Percentiles rank a stretch among this genome's conserved stretches.
Evolutionary conservation across 2,113 vertebrate species (phyloP).

Genomic region (Amphiprion ocellaris): DNA sequence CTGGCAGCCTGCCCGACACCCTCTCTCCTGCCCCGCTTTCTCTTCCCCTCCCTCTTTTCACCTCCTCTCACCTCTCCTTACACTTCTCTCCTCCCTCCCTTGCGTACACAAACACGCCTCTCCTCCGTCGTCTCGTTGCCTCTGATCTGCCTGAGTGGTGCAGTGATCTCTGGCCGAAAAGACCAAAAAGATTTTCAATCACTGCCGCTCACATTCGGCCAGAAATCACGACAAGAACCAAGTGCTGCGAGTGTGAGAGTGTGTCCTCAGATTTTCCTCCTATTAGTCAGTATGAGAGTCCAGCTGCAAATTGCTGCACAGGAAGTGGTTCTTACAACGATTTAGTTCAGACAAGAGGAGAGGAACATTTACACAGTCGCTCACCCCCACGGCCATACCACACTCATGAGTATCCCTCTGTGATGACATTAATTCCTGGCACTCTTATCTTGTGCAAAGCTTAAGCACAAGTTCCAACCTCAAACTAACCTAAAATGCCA

Average conservation of each 20-base stretch:
- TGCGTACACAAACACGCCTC: neutral
- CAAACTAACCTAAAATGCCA: neutral
- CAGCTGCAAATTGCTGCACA: slow-evolving; percentile 67
- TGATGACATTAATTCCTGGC: neutral
- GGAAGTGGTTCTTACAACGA: slow-evolving; percentile 57
- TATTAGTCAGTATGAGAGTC: slow-evolving; percentile 56
- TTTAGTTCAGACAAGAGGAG: slow-evolving; percentile 44
- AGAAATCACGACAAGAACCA: slow-evolving; percentile 19
- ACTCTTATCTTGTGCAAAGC: neutral
- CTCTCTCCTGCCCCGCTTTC: slow-evolving; percentile 32
- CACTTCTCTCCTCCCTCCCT: slow-evolving; percentile 3
- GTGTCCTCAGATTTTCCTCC: slow-evolving; percentile 28
- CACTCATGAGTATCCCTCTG: neutral
- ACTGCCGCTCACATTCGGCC: slow-evolving; percentile 26
- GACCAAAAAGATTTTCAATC: slow-evolving; percentile 39
- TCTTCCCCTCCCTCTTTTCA: slow-evolving; percentile 20
- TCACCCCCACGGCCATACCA: slow-evolving; percentile 2
- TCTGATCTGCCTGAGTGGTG: slow-evolving; percentile 31
- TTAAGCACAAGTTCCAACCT: no score
- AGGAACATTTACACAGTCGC: slow-evolving; percentile 28
- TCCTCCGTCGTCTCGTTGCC: neutral
- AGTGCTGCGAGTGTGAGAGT: slow-evolving; percentile 21
- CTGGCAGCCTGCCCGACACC: slow-evolving; percentile 68
- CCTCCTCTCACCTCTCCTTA: slow-evolving; percentile 10
- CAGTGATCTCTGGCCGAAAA: slow-evolving; percentile 39